Evolutionary conservation across 2,888 invertebrate species (phyloP).

Genomic region (Thecophora atra): DNA sequence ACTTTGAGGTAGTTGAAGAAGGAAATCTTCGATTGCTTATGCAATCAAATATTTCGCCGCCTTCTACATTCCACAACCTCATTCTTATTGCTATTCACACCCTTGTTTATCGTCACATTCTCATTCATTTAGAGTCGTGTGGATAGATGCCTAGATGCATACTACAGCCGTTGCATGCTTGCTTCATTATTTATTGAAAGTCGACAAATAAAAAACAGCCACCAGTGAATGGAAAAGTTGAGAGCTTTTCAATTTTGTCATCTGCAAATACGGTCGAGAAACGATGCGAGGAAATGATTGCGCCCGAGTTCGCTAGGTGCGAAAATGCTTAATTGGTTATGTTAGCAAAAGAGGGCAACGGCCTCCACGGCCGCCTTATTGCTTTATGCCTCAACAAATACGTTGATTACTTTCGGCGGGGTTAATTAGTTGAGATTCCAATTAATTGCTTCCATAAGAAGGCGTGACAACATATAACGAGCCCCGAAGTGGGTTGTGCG

Average conservation of each 20-base stretch:
- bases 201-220: not conserved
- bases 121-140: not conserved
- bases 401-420: constrained; percentile 48
- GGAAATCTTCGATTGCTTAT: too few species aligned
- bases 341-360: not conserved
- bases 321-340: constrained; percentile 41
- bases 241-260: constrained; percentile 3
- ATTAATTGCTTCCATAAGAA: constrained; percentile 53
- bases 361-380: not conserved
- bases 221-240: not conserved
- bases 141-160: constrained; percentile 21
- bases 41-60: too few species aligned
- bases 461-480: constrained; percentile 28
- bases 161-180: not conserved
- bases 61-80: not conserved
- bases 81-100: not conserved
- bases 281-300: not conserved
- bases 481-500: not conserved
- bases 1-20: not conserved
- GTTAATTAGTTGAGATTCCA: constrained; percentile 63
- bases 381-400: constrained; percentile 23
- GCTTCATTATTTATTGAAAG: constrained; percentile 31
- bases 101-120: not conserved
- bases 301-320: not conserved
- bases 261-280: not conserved